Evolutionary conservation across 2,113 vertebrate species (phyloP).

Genomic region (Eptesicus fuscus): DNA sequence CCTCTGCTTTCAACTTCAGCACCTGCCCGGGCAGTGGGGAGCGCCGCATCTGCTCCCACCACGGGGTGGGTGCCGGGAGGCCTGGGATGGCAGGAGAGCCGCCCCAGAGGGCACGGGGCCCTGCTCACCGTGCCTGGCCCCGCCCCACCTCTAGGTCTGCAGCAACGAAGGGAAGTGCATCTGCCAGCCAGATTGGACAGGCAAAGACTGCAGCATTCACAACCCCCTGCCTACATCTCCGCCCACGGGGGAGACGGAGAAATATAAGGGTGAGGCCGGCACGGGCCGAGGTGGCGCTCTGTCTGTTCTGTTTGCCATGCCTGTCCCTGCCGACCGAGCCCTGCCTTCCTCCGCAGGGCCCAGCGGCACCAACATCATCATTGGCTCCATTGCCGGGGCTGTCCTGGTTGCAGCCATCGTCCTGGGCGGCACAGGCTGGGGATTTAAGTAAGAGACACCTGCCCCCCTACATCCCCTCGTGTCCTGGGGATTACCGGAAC

Average conservation of each 20-base stretch:
- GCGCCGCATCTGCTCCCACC: slow-evolving; percentile 89
- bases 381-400: slow-evolving; percentile 97
- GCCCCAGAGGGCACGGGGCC: not conserved
- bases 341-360: slow-evolving; percentile 88
- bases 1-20: slow-evolving; percentile 94
- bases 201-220: slow-evolving; percentile 95
- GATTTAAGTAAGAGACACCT: slow-evolving; percentile 96
- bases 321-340: slow-evolving; percentile 36
- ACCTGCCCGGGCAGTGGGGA: slow-evolving; percentile 88
- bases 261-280: slow-evolving; percentile 88
- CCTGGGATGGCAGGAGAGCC: not conserved
- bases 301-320: fast-evolving
- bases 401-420: slow-evolving; percentile 98
- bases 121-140: not conserved
- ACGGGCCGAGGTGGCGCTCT: not conserved
- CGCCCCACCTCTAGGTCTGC: slow-evolving; percentile 84
- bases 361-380: slow-evolving; percentile 99
- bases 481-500: not conserved
- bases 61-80: slow-evolving; percentile 84
- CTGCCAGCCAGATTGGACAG: slow-evolving; percentile 94
- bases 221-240: slow-evolving; percentile 92
- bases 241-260: slow-evolving; percentile 85
- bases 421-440: slow-evolving; percentile 98
- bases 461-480: not conserved
- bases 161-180: slow-evolving; percentile 97